A percentile compares a stretch with the other conserved stretches of the same genome.
These are phyloP conservation scores for Drosophila antonietae DNA, from an alignment of 2,888 invertebrate species.

Conservation along the genomic window DNA sequence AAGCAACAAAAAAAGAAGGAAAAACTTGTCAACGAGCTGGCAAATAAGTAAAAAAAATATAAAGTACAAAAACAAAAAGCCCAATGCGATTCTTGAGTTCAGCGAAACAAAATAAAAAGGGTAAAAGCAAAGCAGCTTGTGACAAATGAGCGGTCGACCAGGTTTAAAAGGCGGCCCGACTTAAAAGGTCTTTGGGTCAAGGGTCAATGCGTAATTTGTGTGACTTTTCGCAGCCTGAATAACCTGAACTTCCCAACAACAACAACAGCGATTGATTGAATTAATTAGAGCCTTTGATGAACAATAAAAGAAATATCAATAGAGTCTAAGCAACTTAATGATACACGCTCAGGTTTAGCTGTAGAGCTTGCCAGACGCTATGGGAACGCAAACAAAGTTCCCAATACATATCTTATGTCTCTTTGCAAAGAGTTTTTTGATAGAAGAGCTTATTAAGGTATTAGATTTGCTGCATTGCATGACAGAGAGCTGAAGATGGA, in stretches of 20 bases:
- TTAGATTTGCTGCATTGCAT: too few relatives aligned
- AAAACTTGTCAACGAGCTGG: slow-evolving; percentile 38
- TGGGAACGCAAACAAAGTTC: background rate
- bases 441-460: too few relatives aligned
- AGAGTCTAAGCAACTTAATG: background rate
- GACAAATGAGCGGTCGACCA: slow-evolving; percentile 40
- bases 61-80: slow-evolving; percentile 1
- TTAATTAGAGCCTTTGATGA: slow-evolving; percentile 21
- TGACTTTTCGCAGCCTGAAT: slow-evolving; percentile 10
- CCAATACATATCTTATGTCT: background rate
- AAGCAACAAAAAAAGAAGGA: background rate
- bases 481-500: too few relatives aligned
- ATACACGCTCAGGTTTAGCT: background rate
- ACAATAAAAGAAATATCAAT: background rate
- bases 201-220: slow-evolving; percentile 48
- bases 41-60: slow-evolving; percentile 17
- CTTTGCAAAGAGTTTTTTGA: background rate
- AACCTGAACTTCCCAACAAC: background rate
- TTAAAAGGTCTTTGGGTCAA: slow-evolving; percentile 27
- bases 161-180: background rate
- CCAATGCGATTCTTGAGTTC: slow-evolving; percentile 29
- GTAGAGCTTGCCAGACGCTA: background rate
- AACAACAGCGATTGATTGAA: slow-evolving; percentile 24
- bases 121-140: slow-evolving; percentile 60
- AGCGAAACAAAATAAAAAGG: slow-evolving; percentile 11